A percentile compares a stretch with the other conserved stretches of the same genome.
Conservation (phyloP, 2,113 vertebrate species). For the Mastomys coucha region DNA sequence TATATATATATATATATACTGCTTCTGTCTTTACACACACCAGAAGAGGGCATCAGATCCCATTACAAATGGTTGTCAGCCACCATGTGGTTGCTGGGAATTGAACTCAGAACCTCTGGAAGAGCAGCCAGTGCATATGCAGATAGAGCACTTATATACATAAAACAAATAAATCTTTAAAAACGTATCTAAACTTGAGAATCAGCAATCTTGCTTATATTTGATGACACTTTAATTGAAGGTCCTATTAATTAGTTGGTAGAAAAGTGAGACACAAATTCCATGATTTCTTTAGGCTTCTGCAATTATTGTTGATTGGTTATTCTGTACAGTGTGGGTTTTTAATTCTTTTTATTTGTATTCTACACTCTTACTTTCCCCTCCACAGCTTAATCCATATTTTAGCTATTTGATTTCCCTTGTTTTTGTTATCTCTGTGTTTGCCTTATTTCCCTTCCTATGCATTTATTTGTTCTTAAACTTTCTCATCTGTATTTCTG, state of each 20-base stretch:
- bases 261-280: neutral
- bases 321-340: neutral
- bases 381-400: neutral
- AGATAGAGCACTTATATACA: too few relatives aligned
- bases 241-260: neutral
- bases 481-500: neutral
- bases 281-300: neutral
- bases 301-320: conserved; percentile 19
- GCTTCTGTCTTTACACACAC: too few relatives aligned
- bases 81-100: too few relatives aligned
- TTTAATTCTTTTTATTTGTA: conserved; percentile 5
- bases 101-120: too few relatives aligned
- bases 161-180: too few relatives aligned
- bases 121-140: too few relatives aligned
- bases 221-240: neutral
- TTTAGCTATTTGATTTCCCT: neutral
- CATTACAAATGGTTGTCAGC: too few relatives aligned
- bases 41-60: too few relatives aligned
- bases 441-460: neutral
- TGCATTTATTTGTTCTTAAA: conserved; percentile 35
- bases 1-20: too few relatives aligned
- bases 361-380: neutral
- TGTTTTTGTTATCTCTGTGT: neutral
- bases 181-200: neutral
- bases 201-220: neutral